Conservation (phyloP, 1,140 invertebrate species). For the Olivierus martensii region DNA sequence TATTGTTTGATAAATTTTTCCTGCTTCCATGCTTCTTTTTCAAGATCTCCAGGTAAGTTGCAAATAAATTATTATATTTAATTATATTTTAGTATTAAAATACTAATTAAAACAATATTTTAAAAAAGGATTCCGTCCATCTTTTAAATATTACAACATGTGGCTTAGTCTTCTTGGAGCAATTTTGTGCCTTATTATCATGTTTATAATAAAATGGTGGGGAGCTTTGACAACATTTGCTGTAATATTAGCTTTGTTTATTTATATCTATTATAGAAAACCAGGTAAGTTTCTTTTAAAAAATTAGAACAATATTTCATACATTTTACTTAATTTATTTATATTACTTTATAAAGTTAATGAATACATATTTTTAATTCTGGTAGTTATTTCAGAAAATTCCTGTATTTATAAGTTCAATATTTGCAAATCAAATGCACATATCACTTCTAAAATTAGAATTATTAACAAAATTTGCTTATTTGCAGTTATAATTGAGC, state of each 20-base stretch:
- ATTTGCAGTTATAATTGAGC: too few species aligned
- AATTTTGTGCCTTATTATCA: constrained; percentile 37
- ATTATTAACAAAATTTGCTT: too few species aligned
- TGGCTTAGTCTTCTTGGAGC: constrained; percentile 38
- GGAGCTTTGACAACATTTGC: constrained; percentile 36
- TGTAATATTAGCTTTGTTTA: constrained; percentile 30
- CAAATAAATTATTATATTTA: neutral
- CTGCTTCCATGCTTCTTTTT: constrained; percentile 85
- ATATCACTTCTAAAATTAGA: too few species aligned
- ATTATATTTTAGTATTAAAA: too few species aligned
- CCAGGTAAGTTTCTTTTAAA: constrained; percentile 24
- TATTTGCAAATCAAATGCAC: too few species aligned
- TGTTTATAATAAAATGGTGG: constrained; percentile 43
- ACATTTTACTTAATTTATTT: too few species aligned
- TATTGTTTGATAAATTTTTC: constrained; percentile 91
- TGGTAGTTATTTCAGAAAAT: too few species aligned
- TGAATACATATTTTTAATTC: too few species aligned
- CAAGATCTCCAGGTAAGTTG: constrained; percentile 41
- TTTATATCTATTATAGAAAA: constrained; percentile 33
- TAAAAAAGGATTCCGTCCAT: constrained; percentile 26
- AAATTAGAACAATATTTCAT: too few species aligned
- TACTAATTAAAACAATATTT: too few species aligned
- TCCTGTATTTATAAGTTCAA: too few species aligned
- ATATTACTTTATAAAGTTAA: too few species aligned
- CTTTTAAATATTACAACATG: constrained; percentile 40